These are phyloP conservation scores for Alloplasta piceator DNA, from an alignment of 2,888 invertebrate species.

Conservation along the genomic window DNA sequence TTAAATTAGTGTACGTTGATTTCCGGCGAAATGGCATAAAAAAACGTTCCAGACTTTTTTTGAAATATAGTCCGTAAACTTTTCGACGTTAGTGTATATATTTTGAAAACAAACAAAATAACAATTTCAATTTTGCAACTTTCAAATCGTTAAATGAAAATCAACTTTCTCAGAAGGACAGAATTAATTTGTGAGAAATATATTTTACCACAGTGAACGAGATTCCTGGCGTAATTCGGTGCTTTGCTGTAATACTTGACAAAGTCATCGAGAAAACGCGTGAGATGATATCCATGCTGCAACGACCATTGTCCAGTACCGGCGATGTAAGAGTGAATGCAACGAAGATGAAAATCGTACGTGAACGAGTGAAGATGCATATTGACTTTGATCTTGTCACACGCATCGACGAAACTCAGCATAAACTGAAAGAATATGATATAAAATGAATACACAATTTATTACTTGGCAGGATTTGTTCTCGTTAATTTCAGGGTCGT, in stretches of 20 bases:
- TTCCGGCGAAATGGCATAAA: too few species aligned
- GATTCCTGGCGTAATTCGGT: constrained; percentile 90
- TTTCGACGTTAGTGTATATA: too few species aligned
- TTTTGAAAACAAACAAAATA: constrained; percentile 19
- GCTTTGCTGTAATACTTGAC: constrained; percentile 90
- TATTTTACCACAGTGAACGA: constrained; percentile 87
- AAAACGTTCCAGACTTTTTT: too few species aligned
- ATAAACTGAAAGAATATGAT: constrained; percentile 84
- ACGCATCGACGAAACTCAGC: constrained; percentile 87
- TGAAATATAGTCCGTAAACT: too few species aligned
- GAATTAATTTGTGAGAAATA: constrained; percentile 23
- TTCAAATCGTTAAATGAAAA: not conserved
- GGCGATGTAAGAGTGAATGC: constrained; percentile 87
- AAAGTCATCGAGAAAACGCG: constrained; percentile 90
- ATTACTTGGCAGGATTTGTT: not conserved
- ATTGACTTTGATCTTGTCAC: constrained; percentile 88
- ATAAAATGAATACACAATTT: not conserved
- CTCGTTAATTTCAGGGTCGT: not conserved
- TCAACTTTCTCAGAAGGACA: not conserved
- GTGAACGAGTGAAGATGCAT: constrained; percentile 92
- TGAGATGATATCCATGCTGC: constrained; percentile 88
- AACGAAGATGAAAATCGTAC: constrained; percentile 90
- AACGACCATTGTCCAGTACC: constrained; percentile 84
- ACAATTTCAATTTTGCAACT: not conserved
- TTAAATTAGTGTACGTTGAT: too few species aligned